Base-by-base conservation (phyloP, 2,797 vertebrate genomes). In the Periparus ater region DNA sequence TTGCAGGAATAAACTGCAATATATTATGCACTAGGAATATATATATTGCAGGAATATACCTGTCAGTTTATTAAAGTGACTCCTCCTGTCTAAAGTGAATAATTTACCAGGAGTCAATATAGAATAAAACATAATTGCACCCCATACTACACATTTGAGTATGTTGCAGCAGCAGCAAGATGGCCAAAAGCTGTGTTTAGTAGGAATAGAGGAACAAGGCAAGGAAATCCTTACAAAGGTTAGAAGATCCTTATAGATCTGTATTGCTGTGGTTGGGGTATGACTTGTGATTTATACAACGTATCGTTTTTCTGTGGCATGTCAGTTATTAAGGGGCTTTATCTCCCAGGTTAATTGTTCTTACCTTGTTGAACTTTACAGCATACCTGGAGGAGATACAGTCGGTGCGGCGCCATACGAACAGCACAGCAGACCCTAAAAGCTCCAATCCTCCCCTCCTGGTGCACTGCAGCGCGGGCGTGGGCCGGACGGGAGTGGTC, bases 361-460 rank as follows among this genome's bases (percentile, higher is more conserved):
- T 74, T 72, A 5, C 53, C 30, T 54, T n/a, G 2, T 30, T 88
- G 82, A 11, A 48, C 38, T 34, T 8, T 7, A 55, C 70, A 99
- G 99, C 99, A 0, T 99, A 99, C 94, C 97, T 99, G 78, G 99
- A 99, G 96, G 99, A 99, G 98, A 98, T 99, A 89, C 99, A 99
- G 97, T 99, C 99, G 1, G 99, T 99, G 71, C 98, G 99, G 68
- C 99, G 99, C 90, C 99, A 99, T 74, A 99, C 99, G 0, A 99
- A 99, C 97, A 99, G 99, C 97, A 98, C 99, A 38, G 98, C 97
- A 3, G 99, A 99, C 70, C 98, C 99, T 6, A 98, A 98, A 76
- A 98, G 96, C 97, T 97, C 98, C 34, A 98, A 98, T 88, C 98
- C 98, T 4, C 99, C 99, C 0, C 97, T 99, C 20, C 97, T 99